These are phyloP conservation scores for Notothenia coriiceps DNA, from an alignment of 2,113 vertebrate genomes.

Conservation along the genomic window DNA sequence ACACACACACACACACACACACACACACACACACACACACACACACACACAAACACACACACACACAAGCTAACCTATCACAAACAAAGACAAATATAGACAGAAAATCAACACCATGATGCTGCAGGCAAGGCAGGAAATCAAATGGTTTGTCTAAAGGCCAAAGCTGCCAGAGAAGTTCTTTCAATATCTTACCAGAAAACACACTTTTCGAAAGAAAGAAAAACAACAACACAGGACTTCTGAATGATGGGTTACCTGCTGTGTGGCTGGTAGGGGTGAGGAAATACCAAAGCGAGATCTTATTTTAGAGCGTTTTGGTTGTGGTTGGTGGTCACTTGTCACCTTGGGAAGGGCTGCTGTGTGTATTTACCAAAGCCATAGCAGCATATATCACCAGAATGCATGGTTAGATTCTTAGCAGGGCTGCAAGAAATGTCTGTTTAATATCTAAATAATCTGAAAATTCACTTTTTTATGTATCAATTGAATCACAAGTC, in stretches of 20 bases:
- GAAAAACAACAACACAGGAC: neutral
- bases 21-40: slow-evolving; percentile 7
- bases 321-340: neutral
- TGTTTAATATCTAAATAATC: no score
- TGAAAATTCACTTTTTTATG: no score
- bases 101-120: slow-evolving; percentile 28
- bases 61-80: slow-evolving; percentile 13
- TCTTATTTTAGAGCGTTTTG: slow-evolving; percentile 8
- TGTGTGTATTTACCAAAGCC: no score
- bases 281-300: neutral
- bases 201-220: neutral
- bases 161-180: neutral
- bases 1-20: slow-evolving; percentile 13
- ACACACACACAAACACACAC: no score
- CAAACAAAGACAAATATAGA: slow-evolving; percentile 51
- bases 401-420: neutral
- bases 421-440: no score
- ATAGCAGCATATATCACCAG: no score
- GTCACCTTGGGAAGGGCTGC: slow-evolving; percentile 1
- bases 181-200: neutral
- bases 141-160: slow-evolving; percentile 27
- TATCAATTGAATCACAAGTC: no score
- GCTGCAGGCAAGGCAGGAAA: slow-evolving; percentile 22
- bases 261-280: no score
- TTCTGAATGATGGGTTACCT: no score